phyloP scores from a whole-genome alignment of 2,888 invertebrate genomes.

The Drosophila acutilabella region DNA sequence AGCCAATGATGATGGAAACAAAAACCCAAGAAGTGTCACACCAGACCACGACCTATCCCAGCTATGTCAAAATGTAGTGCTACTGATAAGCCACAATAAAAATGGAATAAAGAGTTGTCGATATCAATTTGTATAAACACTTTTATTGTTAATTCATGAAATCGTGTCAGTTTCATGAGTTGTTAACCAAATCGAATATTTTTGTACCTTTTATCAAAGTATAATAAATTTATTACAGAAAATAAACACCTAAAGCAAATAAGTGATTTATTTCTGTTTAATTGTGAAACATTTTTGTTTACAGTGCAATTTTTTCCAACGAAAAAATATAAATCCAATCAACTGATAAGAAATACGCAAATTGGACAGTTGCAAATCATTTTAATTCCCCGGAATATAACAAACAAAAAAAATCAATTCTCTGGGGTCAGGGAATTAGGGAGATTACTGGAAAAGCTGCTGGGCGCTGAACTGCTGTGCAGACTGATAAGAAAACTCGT shows the following conservation, averaged over 20 bases:
- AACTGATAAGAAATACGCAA: constrained; percentile 2
- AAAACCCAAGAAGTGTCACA: background rate
- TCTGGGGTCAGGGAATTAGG: background rate
- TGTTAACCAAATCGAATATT: too few relatives aligned
- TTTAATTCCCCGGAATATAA: background rate
- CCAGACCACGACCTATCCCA: constrained; percentile 55
- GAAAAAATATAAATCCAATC: too few relatives aligned
- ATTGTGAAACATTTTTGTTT: too few relatives aligned
- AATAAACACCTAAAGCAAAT: background rate
- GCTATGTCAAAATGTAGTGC: constrained; percentile 70
- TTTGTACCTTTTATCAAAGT: too few relatives aligned
- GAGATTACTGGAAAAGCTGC: too few relatives aligned
- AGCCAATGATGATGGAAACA: background rate
- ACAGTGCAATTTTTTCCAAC: too few relatives aligned
- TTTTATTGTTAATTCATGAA: constrained; percentile 19
- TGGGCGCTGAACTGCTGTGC: too few relatives aligned
- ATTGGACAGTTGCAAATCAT: background rate
- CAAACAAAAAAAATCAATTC: background rate
- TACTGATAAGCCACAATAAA: constrained; percentile 1
- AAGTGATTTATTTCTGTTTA: too few relatives aligned
- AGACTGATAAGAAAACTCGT: too few relatives aligned
- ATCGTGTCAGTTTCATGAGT: too few relatives aligned
- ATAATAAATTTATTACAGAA: too few relatives aligned
- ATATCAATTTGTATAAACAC: background rate
- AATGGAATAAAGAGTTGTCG: too few relatives aligned